Percentiles rank a stretch among this genome's conserved stretches.
Evolutionary conservation across 2,797 vertebrate species (phyloP).

Genomic region (Siniperca obscura): DNA sequence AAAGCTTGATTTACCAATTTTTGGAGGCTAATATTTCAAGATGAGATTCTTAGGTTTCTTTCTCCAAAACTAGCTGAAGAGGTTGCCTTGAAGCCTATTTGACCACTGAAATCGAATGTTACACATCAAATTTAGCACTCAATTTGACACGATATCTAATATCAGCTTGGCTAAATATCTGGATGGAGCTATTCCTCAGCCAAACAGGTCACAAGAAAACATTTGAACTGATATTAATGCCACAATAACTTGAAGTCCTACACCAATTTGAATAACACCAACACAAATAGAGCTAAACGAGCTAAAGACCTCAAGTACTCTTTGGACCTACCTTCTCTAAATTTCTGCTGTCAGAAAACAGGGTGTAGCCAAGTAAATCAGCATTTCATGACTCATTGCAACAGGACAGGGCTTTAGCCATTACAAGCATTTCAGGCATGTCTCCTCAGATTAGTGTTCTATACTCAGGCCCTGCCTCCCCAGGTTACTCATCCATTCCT

Average conservation of each 20-base stretch:
- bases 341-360: background rate
- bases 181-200: too few species aligned
- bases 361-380: constrained; percentile 51
- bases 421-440: constrained; percentile 42
- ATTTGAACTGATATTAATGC: background rate
- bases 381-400: constrained; percentile 60
- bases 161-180: background rate
- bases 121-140: background rate
- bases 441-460: constrained; percentile 17
- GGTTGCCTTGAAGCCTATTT: too few species aligned
- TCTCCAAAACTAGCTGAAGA: background rate
- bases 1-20: background rate
- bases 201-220: background rate
- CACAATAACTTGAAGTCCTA: background rate
- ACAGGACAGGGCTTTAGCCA: constrained; percentile 27
- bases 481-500: constrained; percentile 61
- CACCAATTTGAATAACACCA: too few species aligned
- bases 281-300: background rate
- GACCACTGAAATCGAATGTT: background rate
- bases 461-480: background rate
- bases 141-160: too few species aligned
- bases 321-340: background rate
- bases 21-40: background rate
- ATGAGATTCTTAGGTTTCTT: background rate
- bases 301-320: background rate